phyloP scores from a whole-genome alignment of 1,140 invertebrate genomes.

The Drosophila aff. region DNA sequence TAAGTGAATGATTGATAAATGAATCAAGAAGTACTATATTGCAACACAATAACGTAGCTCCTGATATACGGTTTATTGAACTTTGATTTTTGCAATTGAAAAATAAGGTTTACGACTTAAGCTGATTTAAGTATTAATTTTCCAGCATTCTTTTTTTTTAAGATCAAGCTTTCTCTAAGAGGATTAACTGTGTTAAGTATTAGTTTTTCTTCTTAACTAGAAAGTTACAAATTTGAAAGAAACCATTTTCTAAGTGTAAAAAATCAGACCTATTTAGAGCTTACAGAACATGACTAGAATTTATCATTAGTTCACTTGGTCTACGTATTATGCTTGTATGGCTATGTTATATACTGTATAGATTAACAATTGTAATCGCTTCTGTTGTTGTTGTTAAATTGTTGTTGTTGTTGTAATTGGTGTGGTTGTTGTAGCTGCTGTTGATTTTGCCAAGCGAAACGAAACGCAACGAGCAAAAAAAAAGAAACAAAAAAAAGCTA shows the following conservation, averaged over 20 bases:
- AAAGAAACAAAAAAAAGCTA: slow-evolving; percentile 49
- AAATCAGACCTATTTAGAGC: slow-evolving; percentile 27
- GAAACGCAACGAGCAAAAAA: slow-evolving; percentile 72
- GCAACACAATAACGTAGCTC: background rate
- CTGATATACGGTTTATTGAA: slow-evolving; percentile 6
- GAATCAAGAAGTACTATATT: background rate
- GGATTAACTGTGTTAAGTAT: background rate
- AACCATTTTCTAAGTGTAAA: background rate
- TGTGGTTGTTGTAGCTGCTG: slow-evolving; percentile 26
- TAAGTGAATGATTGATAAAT: slow-evolving; percentile 2
- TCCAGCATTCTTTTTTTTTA: background rate
- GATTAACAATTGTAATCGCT: slow-evolving; percentile 55
- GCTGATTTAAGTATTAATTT: background rate
- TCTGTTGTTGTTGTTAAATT: slow-evolving; percentile 30
- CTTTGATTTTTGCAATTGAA: background rate
- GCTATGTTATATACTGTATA: slow-evolving; percentile 34
- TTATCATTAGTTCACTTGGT: slow-evolving; percentile 73
- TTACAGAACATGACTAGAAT: slow-evolving; percentile 58
- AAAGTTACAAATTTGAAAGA: background rate
- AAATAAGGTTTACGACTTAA: background rate
- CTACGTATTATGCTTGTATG: slow-evolving; percentile 31
- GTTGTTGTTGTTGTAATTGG: background rate
- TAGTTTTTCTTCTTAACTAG: background rate
- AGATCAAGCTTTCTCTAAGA: slow-evolving; percentile 1
- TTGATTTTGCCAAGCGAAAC: slow-evolving; percentile 69